Evolutionary conservation across 2,113 vertebrate species (phyloP).

Genomic region (Bolborhynchus lineola): DNA sequence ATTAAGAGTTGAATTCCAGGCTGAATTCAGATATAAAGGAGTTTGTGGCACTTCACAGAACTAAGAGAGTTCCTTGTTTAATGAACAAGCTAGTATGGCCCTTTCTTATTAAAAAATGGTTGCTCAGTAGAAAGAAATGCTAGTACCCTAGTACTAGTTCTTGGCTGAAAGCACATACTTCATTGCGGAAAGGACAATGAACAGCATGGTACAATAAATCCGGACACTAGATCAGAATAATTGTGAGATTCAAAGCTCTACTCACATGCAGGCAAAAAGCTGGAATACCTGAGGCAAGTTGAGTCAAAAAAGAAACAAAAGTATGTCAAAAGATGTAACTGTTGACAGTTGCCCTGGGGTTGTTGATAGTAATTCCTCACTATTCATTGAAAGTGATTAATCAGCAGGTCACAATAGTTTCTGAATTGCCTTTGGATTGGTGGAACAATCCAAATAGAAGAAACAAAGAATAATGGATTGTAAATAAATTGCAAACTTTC

Average conservation of each 20-base stretch:
- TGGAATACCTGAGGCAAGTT: not conserved
- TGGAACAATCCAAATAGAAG: not conserved
- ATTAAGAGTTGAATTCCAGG: not conserved
- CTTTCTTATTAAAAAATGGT: accelerated
- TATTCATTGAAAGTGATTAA: not conserved
- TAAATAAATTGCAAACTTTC: not conserved
- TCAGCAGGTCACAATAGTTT: not conserved
- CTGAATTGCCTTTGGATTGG: not conserved
- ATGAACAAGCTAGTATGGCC: accelerated
- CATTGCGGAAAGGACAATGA: not conserved
- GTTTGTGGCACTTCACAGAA: not conserved
- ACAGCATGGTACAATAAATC: not conserved
- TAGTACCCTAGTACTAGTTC: not conserved
- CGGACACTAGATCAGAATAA: not conserved
- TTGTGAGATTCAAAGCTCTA: not conserved
- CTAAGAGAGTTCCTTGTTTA: not conserved
- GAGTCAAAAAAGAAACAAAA: not conserved
- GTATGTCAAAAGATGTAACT: not conserved
- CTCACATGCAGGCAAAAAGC: not conserved
- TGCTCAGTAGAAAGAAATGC: not conserved
- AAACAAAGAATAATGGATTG: not conserved
- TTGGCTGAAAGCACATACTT: not conserved
- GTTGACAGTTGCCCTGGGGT: conserved; percentile 2
- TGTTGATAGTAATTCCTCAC: not conserved
- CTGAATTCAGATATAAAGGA: not conserved